Conservation (phyloP, 1,140 invertebrate genomes). For the Rhopalosiphum maidis region DNA sequence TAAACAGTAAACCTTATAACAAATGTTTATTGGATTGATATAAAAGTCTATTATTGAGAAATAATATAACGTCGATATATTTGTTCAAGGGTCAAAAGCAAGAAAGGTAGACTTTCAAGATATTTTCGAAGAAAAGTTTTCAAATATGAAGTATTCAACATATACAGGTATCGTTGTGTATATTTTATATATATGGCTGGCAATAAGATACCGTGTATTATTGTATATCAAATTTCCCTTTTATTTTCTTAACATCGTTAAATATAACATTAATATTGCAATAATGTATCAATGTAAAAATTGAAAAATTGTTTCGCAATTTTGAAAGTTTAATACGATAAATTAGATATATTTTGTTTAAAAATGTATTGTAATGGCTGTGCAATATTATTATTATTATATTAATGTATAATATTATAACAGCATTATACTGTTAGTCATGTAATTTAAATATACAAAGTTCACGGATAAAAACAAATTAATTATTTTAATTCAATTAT, state of each 20-base stretch:
- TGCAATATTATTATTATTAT: background rate
- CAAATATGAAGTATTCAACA: background rate
- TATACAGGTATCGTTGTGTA: background rate
- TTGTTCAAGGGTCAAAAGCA: background rate
- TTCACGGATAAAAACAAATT: background rate
- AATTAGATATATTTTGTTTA: background rate
- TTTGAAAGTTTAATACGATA: background rate
- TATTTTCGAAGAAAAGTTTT: background rate
- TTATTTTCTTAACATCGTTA: background rate
- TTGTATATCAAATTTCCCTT: background rate
- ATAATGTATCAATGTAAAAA: background rate
- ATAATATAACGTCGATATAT: background rate
- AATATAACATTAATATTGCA: background rate
- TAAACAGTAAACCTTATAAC: background rate
- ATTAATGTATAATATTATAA: no score
- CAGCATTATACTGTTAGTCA: background rate
- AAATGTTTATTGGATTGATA: background rate
- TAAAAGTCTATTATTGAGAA: background rate
- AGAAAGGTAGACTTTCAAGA: background rate
- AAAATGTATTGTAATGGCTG: background rate
- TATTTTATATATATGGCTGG: background rate
- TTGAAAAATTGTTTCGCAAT: no score
- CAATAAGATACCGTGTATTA: background rate
- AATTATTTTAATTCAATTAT: conserved; percentile 15
- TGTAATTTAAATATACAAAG: background rate